Base-by-base conservation (phyloP, 2,113 vertebrate species). In the Ctenodactylus gundi region DNA sequence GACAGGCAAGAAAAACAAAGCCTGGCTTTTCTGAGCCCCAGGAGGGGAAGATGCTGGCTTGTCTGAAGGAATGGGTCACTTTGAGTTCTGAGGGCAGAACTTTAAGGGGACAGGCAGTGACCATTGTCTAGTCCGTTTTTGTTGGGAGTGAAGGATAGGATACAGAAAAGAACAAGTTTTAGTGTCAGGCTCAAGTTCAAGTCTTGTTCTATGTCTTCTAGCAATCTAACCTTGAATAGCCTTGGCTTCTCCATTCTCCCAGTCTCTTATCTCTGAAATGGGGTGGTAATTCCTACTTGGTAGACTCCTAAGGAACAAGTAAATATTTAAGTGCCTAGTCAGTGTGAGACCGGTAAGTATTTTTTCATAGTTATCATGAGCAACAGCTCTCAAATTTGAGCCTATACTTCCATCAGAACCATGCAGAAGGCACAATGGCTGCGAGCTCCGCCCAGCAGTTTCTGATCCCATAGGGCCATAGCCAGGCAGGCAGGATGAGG, bases 1-100 rank as follows among this genome's bases (percentile, higher is more conserved):
- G 98, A 98, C 83, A 88, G 21, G 99, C 99, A 88, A 90, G 94
- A 73, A 81, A 81, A 93, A 67, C 60, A 67, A 72, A 25, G 36
- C 25, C 3, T 23, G 57, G 39, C 36, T 72, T 49, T 70, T 49
- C 73, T 57, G 90, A 21, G 36, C 2, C 36, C 55, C 58, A 17
- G 73, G 49, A 64, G 51, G 57, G 49, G 36, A 53, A 15, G 14
- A 29, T 9, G 7, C 46, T 25, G 10, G 62, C 1, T 39, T 29
- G 91, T 87, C 65, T 60, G 36, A n/a, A 83, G 36, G 34, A 72
- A 60, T 17, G n/a, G 6, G 3, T 58, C 46, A 58, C 11, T 72
- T 57, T 78, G 55, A 46, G 12, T 36, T 34, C 36, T 65, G 6
- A 25, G 67, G 36, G 49, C 58, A 85, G 18, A 53, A 72, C 36